Evolutionary conservation across 2,888 invertebrate genomes (phyloP).

Genomic region (Tribolium freemani): DNA sequence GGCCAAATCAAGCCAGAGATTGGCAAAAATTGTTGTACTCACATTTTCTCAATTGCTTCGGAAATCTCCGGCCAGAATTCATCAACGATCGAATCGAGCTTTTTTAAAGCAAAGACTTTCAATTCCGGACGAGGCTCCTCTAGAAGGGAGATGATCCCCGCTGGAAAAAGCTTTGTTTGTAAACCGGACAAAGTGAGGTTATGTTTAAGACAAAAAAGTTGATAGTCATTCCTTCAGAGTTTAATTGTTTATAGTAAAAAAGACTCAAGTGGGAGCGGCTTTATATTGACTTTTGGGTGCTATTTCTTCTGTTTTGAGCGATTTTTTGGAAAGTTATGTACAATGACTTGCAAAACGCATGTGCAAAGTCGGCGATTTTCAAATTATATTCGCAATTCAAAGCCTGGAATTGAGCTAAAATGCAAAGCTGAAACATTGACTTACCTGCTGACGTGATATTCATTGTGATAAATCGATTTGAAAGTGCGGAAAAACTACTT

Average conservation of each 20-base stretch:
- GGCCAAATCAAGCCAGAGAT: neutral
- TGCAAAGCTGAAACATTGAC: slow-evolving; percentile 5
- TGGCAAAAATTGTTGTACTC: slow-evolving; percentile 58
- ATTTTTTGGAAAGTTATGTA: neutral
- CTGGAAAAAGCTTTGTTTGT: slow-evolving; percentile 66
- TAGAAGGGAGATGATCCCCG: slow-evolving; percentile 94
- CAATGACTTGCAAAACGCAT: slow-evolving; percentile 62
- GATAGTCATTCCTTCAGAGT: neutral
- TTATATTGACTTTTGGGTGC: neutral
- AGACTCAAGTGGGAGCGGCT: neutral
- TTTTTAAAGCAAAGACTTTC: slow-evolving; percentile 93
- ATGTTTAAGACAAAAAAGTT: slow-evolving; percentile 19
- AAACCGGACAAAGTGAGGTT: slow-evolving; percentile 50
- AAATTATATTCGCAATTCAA: slow-evolving; percentile 30
- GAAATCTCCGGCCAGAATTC: slow-evolving; percentile 99
- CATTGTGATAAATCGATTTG: slow-evolving; percentile 62
- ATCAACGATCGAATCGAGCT: slow-evolving; percentile 94
- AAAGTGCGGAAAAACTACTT: neutral
- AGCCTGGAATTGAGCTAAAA: slow-evolving; percentile 11
- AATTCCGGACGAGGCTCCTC: slow-evolving; percentile 95
- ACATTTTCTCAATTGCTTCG: slow-evolving; percentile 97
- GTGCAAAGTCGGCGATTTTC: slow-evolving; percentile 49
- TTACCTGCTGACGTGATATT: slow-evolving; percentile 72
- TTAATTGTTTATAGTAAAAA: neutral
- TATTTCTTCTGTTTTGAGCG: neutral